Base-by-base conservation (phyloP, 2,113 vertebrate genomes). In the Vulpes lagopus region DNA sequence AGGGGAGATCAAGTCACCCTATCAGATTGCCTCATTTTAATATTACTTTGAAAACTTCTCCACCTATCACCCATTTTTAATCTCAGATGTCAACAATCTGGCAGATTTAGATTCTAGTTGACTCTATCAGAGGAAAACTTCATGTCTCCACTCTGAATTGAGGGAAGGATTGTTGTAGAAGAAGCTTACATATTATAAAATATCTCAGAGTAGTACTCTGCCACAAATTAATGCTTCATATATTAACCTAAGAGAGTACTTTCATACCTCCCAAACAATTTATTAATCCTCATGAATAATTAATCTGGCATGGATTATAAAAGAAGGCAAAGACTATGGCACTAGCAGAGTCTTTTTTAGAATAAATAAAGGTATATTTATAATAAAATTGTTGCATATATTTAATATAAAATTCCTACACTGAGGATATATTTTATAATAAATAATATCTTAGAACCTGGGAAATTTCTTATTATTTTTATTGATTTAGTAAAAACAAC, bases 191-290 rank as follows among this genome's bases (percentile, higher is more conserved):
- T 76, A 71, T 1, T 67, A 27, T 27, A 55, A 32, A 27, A 83
- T 23, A 2, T 65, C 53, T 89, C 38, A 65, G 60, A 59, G 38
- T 51, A 73, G 53, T 81, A 71, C 2, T 82, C 32, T 35, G 2
- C 49, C n/a, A 91, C 27, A 81, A 91, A 62, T 30, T 49, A 89
- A 65, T 85, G 20, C 8, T 91, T 89, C 10, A 64, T 35, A 84
- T 59, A 43, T 74, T 64, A 69, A 43, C 10, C 23, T 71, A 65
- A 69, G 5, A 79, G 0, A 8, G n/a, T 53, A 81, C 4, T 85
- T 97, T 79, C 7, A 30, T 79, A 91, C 22, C 22, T 84, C 90
- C 80, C 27, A 95, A 94, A 91, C 43, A 74, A 91, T 60, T 73
- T 85, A 55, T 32, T 76, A 91, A 57, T 82, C 5, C n/a, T 92